Evolutionary conservation across 2,797 vertebrate species (phyloP).

Genomic region (Xerus rutilus): DNA sequence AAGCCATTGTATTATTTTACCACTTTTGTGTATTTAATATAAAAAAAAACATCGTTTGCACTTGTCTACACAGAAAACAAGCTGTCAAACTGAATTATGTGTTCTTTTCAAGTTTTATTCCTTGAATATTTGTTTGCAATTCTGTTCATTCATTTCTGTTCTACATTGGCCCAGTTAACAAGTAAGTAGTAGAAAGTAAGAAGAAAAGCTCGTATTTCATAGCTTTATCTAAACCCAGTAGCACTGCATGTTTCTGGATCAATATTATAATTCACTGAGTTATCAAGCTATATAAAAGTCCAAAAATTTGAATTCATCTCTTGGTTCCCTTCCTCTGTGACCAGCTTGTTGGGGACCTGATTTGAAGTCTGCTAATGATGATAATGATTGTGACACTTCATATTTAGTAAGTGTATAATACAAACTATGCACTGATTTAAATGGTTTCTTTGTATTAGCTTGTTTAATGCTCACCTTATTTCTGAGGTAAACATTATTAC

Average conservation of each 20-base stretch:
- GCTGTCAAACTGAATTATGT: constrained; percentile 30
- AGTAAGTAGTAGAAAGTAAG: neutral
- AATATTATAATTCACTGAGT: neutral
- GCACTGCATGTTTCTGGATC: neutral
- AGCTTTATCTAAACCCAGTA: constrained; percentile 32
- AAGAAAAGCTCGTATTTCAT: neutral
- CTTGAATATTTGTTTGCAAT: constrained; percentile 23
- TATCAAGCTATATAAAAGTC: neutral
- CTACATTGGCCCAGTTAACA: neutral
- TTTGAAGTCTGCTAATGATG: neutral
- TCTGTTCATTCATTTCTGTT: constrained; percentile 14
- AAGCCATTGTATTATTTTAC: constrained; percentile 12
- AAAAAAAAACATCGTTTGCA: neutral
- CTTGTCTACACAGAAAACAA: constrained; percentile 25
- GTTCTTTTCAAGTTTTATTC: neutral
- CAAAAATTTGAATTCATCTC: neutral
- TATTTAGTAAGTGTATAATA: constrained; percentile 13
- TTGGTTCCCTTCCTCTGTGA: neutral
- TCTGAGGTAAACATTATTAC: neutral
- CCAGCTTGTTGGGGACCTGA: neutral
- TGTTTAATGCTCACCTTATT: neutral
- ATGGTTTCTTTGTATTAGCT: neutral
- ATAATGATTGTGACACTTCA: constrained; percentile 18
- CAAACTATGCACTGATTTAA: neutral
- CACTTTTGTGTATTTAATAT: constrained; percentile 32